A percentile compares a stretch with the other conserved stretches of the same genome.
phyloP scores from a whole-genome alignment of 2,113 vertebrate genomes.

The Lagenorhynchus albirostris region DNA sequence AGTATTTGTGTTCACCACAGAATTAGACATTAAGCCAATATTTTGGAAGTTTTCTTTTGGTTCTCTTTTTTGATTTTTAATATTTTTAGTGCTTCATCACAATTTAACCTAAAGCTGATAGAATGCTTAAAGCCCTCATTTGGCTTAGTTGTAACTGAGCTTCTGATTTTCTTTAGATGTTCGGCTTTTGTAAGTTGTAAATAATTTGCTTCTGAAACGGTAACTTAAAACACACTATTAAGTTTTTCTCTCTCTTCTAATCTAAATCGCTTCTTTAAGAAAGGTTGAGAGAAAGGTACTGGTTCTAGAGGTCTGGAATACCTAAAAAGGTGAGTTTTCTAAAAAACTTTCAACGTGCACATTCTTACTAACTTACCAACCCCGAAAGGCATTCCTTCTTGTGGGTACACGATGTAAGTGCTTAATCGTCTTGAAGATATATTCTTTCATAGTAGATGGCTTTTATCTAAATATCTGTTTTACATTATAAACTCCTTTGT shows the following conservation, averaged over 20 bases:
- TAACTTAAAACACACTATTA: neutral
- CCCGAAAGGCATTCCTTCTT: neutral
- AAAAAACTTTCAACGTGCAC: neutral
- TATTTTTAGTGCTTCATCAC: neutral
- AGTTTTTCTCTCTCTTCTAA: neutral
- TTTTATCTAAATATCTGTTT: constrained; percentile 46
- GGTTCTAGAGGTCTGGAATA: neutral
- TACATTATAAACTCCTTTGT: constrained; percentile 20
- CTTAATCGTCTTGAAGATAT: constrained; percentile 14
- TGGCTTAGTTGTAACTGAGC: neutral
- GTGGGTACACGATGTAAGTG: neutral
- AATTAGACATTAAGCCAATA: neutral
- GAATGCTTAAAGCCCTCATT: neutral
- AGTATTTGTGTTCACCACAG: neutral
- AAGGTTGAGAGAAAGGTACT: neutral
- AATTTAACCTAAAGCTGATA: neutral
- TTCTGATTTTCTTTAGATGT: neutral
- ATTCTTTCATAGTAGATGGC: neutral
- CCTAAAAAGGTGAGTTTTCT: neutral
- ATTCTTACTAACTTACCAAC: neutral
- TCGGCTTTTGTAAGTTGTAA: neutral
- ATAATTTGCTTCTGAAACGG: neutral
- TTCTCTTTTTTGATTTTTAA: neutral
- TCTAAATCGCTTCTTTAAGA: constrained; percentile 27
- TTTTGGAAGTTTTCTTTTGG: neutral